These are phyloP conservation scores for Phrynocephalus vlangalii DNA, from an alignment of 2,797 vertebrate genomes.

Conservation along the genomic window DNA sequence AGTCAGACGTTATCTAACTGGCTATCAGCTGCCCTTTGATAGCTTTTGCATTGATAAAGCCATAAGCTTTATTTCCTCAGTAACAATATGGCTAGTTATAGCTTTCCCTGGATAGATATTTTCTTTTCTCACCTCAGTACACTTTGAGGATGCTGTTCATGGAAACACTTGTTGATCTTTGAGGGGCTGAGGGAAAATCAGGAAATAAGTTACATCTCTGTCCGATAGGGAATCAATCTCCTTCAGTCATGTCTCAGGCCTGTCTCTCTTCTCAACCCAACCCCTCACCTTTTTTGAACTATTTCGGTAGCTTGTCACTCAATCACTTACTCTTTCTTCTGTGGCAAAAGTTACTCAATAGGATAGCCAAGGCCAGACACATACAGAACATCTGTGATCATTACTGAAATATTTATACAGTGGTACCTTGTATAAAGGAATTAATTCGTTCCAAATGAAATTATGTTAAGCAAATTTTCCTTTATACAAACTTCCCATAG, in stretches of 20 bases:
- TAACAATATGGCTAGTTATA: conserved; percentile 12
- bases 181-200: background rate
- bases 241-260: background rate
- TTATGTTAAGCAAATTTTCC: too few species aligned
- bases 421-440: too few species aligned
- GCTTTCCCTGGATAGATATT: conserved; percentile 40
- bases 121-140: background rate
- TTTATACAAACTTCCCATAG: too few species aligned
- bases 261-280: background rate
- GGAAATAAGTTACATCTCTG: accelerated
- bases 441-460: too few species aligned
- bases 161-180: background rate
- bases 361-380: background rate
- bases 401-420: background rate
- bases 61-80: conserved; percentile 40
- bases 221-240: background rate
- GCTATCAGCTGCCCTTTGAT: conserved; percentile 22
- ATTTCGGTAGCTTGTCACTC: accelerated
- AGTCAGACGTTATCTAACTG: conserved; percentile 44
- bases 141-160: conserved; percentile 27
- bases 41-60: conserved; percentile 43
- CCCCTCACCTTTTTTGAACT: background rate
- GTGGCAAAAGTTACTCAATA: background rate
- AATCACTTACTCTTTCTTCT: background rate
- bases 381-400: background rate